Conservation (phyloP, 2,888 invertebrate genomes). For the Heterodera filipjevi region DNA sequence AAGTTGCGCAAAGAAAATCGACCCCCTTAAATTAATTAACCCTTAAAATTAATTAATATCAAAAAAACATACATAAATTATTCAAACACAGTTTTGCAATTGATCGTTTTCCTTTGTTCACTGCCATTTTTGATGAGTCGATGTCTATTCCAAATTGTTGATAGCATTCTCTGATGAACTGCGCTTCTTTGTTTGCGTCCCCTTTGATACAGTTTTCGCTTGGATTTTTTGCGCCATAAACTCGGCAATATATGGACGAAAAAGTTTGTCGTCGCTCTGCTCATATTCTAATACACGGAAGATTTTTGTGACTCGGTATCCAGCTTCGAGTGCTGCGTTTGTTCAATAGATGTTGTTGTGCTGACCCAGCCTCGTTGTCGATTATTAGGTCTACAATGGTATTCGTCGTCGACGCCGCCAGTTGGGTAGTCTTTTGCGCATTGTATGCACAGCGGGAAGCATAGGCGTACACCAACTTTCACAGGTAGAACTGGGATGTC, state of each 20-base stretch:
- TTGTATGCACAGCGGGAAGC: neutral
- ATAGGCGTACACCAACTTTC: neutral
- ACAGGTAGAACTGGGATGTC: conserved; percentile 23
- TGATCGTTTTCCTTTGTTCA: conserved; percentile 10
- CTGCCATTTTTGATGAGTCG: conserved; percentile 14
- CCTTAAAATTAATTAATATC: neutral
- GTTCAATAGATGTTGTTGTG: conserved; percentile 19
- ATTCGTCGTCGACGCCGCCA: neutral
- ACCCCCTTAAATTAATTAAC: conserved; percentile 7
- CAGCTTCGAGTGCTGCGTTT: conserved; percentile 9
- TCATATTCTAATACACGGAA: conserved; percentile 22
- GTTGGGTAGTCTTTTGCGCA: conserved; percentile 1
- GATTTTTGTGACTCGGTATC: conserved; percentile 17
- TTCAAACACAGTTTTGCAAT: conserved; percentile 22
- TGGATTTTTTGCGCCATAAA: conserved; percentile 20
- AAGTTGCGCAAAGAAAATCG: conserved; percentile 24
- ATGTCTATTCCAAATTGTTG: conserved; percentile 22
- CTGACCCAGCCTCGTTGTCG: conserved; percentile 9
- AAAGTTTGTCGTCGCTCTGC: neutral
- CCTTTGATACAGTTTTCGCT: conserved; percentile 11
- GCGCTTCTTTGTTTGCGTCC: neutral
- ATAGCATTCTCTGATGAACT: conserved; percentile 13
- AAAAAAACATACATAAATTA: neutral
- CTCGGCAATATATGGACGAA: conserved; percentile 18
- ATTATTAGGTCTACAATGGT: neutral